phyloP scores from a whole-genome alignment of 2,888 invertebrate genomes.

The Fragum fragum region DNA sequence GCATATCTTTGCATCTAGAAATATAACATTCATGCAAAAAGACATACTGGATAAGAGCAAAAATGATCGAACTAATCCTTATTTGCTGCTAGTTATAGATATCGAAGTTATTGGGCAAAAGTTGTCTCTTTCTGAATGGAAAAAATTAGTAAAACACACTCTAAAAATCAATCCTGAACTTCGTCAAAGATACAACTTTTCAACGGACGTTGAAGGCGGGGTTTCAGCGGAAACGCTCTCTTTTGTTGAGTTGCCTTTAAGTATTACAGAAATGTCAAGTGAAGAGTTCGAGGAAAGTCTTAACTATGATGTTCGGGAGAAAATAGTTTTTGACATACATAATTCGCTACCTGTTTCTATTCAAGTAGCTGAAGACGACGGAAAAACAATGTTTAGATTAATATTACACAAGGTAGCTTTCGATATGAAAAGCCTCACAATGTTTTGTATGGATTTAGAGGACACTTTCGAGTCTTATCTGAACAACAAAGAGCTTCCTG shows the following conservation, averaged over 20 bases:
- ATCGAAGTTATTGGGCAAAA: neutral
- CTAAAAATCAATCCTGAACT: constrained; percentile 9
- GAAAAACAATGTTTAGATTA: neutral
- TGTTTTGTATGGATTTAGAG: constrained; percentile 18
- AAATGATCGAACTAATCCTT: neutral
- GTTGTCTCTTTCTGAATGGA: neutral
- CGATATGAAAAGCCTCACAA: neutral
- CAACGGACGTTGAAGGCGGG: neutral
- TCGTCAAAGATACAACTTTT: neutral
- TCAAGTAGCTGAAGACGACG: neutral
- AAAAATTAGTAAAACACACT: neutral
- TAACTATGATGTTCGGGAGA: neutral
- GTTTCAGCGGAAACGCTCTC: neutral
- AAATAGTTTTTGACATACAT: neutral
- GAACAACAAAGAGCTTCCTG: neutral
- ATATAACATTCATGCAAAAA: constrained; percentile 22
- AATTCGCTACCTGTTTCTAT: neutral
- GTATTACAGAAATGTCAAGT: neutral
- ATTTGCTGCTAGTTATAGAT: neutral
- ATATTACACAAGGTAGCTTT: neutral
- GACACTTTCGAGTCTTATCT: neutral
- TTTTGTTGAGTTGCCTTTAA: neutral
- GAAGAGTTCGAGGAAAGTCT: neutral
- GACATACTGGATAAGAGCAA: neutral
- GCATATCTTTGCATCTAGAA: neutral